phyloP scores from a whole-genome alignment of 2,797 vertebrate species.

The Eulemur mongoz region DNA sequence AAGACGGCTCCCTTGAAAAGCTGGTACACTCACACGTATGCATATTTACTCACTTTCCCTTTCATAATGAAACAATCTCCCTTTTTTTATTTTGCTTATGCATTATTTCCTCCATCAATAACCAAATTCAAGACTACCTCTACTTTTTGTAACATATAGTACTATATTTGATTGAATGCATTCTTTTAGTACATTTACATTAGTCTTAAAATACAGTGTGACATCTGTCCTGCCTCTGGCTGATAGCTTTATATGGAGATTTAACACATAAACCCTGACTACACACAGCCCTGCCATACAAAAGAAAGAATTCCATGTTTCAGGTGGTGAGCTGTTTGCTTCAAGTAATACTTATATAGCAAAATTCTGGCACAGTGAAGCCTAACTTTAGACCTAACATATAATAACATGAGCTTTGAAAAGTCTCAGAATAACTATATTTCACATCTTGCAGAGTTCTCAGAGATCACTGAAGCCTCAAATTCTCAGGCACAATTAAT shows the following conservation, averaged over 20 bases:
- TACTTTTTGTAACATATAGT: neutral
- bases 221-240: neutral
- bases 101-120: neutral
- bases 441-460: neutral
- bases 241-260: neutral
- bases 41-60: neutral
- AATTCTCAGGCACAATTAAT: neutral
- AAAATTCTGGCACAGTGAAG: neutral
- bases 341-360: neutral
- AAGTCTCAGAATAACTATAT: neutral
- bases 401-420: neutral
- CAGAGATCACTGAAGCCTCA: neutral
- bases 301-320: neutral
- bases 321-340: neutral
- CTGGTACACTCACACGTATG: neutral
- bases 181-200: neutral
- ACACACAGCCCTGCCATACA: neutral
- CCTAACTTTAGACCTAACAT: neutral
- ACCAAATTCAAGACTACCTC: neutral
- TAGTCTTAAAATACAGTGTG: neutral
- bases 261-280: neutral
- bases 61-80: neutral
- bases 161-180: neutral
- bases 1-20: slow-evolving; percentile 17
- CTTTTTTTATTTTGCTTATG: neutral